phyloP scores from a whole-genome alignment of 2,113 vertebrate genomes.

The Isichthys henryi region DNA sequence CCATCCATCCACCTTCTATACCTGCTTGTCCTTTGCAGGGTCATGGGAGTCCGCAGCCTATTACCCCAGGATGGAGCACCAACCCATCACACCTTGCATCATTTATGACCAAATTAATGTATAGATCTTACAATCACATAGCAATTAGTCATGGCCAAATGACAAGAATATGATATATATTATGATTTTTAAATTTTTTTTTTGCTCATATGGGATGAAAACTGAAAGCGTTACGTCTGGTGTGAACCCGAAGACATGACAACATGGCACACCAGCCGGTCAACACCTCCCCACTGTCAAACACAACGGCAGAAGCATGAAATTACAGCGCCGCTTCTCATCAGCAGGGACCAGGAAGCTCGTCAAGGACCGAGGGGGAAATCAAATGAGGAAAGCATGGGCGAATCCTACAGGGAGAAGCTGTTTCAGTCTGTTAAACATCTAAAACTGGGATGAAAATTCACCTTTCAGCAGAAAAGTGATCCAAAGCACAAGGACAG shows the following conservation, averaged over 20 bases:
- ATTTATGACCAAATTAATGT: not conserved
- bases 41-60: not conserved
- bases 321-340: not conserved
- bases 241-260: not conserved
- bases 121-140: not conserved
- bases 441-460: slow-evolving; percentile 6
- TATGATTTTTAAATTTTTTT: not conserved
- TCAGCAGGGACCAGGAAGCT: not conserved
- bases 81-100: not conserved
- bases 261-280: not conserved
- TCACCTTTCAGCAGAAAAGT: slow-evolving; percentile 5
- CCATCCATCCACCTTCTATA: not conserved
- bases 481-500: slow-evolving; percentile 2
- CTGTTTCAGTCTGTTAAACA: slow-evolving; percentile 10
- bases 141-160: not conserved
- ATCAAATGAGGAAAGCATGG: not conserved
- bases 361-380: slow-evolving; percentile 1
- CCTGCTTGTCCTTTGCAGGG: not conserved
- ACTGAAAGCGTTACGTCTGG: not conserved
- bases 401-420: not conserved
- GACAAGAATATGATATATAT: not conserved
- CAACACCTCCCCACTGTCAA: not conserved
- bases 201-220: not conserved
- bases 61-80: not conserved
- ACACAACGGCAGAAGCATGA: slow-evolving; percentile 1